Conservation (phyloP, 2,888 invertebrate genomes). For the Drymonia ruficornis region DNA sequence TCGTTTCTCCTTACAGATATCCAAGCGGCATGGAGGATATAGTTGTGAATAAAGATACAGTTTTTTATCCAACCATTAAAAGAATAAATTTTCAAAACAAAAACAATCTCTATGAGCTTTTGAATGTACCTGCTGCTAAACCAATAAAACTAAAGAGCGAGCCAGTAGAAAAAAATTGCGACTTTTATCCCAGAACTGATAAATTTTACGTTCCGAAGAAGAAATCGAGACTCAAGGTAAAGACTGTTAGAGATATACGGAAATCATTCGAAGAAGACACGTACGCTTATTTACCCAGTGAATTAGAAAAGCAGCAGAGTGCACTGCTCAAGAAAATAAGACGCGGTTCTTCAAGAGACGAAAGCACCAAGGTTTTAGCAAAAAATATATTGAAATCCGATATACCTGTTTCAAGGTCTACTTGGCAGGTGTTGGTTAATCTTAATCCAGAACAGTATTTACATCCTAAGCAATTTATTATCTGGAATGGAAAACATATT, state of each 20-base stretch:
- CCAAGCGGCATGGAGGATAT: slow-evolving; percentile 45
- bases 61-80: slow-evolving; percentile 64
- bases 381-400: slow-evolving; percentile 58
- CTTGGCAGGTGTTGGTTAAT: slow-evolving; percentile 77
- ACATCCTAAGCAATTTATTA: slow-evolving; percentile 61
- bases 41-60: slow-evolving; percentile 38
- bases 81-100: slow-evolving; percentile 45
- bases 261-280: slow-evolving; percentile 66
- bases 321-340: slow-evolving; percentile 66
- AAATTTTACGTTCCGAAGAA: slow-evolving; percentile 68
- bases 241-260: slow-evolving; percentile 70
- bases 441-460: slow-evolving; percentile 62
- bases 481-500: slow-evolving; percentile 66
- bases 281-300: slow-evolving; percentile 50
- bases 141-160: slow-evolving; percentile 41
- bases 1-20: slow-evolving; percentile 38
- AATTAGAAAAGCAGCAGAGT: slow-evolving; percentile 65
- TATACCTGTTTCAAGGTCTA: slow-evolving; percentile 61
- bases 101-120: slow-evolving; percentile 62
- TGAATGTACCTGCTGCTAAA: slow-evolving; percentile 52
- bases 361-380: slow-evolving; percentile 61
- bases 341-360: slow-evolving; percentile 56
- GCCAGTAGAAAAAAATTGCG: slow-evolving; percentile 39
- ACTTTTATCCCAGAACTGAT: slow-evolving; percentile 59
- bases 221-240: slow-evolving; percentile 64